Percentiles rank a stretch among this genome's conserved stretches.
Conservation (phyloP, 2,797 vertebrate species). For the Mionectes olivaceus region DNA sequence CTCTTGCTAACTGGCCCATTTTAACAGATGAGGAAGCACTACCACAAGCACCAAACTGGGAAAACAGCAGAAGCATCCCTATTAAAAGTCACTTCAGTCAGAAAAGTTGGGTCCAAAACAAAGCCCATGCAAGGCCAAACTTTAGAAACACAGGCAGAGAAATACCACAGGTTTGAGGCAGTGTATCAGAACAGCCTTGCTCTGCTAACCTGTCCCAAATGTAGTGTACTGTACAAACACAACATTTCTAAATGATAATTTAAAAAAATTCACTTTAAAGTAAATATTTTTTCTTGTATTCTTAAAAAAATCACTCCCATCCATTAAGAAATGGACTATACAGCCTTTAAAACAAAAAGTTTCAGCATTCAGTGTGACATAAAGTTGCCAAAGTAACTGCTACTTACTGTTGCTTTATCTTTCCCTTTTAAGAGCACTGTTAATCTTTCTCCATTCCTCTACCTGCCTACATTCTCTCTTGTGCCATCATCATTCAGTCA, state of each 20-base stretch:
- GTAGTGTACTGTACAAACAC: fast-evolving
- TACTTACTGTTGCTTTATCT: background rate
- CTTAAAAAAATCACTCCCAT: background rate
- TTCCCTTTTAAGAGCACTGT: fast-evolving
- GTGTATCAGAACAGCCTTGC: fast-evolving
- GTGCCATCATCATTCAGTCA: background rate
- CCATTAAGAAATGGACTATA: background rate
- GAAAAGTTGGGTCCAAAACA: background rate
- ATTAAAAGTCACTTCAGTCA: background rate
- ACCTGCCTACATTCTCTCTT: background rate
- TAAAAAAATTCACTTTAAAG: background rate
- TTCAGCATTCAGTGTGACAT: background rate
- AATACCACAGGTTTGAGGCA: background rate
- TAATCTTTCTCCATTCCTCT: background rate
- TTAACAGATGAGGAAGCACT: background rate
- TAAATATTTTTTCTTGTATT: background rate
- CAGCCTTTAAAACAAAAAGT: background rate
- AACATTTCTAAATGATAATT: background rate
- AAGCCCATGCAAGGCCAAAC: background rate
- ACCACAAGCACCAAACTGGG: background rate
- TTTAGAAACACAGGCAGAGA: background rate
- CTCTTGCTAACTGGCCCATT: background rate
- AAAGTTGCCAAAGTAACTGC: background rate
- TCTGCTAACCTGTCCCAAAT: background rate
- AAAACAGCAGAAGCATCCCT: background rate